phyloP scores from a whole-genome alignment of 2,797 vertebrate genomes.

The Cottoperca gobio region DNA sequence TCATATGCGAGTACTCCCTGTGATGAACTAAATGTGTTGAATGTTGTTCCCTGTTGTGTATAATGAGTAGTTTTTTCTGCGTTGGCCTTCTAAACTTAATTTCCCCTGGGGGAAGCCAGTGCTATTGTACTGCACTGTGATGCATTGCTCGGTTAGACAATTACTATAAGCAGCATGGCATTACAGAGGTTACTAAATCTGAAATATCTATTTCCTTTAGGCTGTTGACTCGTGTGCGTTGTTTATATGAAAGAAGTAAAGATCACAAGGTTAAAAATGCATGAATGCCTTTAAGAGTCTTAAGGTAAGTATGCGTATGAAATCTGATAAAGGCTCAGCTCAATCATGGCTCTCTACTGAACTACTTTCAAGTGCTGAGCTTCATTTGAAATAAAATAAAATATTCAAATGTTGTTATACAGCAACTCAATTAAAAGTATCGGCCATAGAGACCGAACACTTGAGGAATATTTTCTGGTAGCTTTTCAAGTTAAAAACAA shows the following conservation, averaged over 20 bases:
- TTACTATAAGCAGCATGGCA: constrained; percentile 48
- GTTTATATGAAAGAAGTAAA: constrained; percentile 39
- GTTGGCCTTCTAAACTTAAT: constrained; percentile 58
- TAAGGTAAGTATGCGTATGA: not conserved
- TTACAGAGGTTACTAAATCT: constrained; percentile 51
- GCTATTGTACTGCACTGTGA: constrained; percentile 43
- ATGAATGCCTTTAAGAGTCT: constrained; percentile 30
- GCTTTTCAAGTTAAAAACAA: constrained; percentile 8
- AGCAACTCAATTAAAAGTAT: not conserved
- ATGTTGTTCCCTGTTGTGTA: constrained; percentile 22
- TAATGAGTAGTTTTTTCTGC: constrained; percentile 30
- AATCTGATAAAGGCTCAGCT: constrained; percentile 15
- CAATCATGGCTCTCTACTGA: not conserved
- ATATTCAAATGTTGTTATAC: not conserved
- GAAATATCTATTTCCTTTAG: constrained; percentile 30
- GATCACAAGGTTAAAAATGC: constrained; percentile 41
- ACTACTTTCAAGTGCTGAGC: not conserved
- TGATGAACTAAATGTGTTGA: constrained; percentile 6
- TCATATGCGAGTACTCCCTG: not conserved
- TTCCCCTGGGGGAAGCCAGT: constrained; percentile 42
- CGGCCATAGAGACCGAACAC: not conserved
- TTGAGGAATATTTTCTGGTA: not conserved
- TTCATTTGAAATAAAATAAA: not conserved
- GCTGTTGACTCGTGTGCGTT: constrained; percentile 5
- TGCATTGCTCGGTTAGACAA: constrained; percentile 44